Evolutionary conservation across 2,113 vertebrate genomes (phyloP).

Genomic region (Hemichromis elongatus): DNA sequence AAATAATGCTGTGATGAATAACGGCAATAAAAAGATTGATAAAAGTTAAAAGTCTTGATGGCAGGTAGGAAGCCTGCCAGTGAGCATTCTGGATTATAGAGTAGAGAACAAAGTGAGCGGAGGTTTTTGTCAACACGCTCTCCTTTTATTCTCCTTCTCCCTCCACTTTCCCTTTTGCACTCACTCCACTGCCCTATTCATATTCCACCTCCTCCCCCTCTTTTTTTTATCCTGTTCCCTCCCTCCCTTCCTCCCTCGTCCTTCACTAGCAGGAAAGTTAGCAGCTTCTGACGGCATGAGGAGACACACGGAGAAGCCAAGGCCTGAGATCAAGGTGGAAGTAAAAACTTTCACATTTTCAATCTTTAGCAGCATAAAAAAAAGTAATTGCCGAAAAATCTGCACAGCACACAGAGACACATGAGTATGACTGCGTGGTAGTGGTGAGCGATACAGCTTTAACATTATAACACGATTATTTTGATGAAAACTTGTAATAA

Average conservation of each 20-base stretch:
- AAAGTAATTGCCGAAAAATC: not conserved
- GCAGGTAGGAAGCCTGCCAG: constrained; percentile 15
- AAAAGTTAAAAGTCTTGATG: constrained; percentile 33
- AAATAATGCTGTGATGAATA: not conserved
- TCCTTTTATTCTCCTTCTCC: constrained; percentile 47
- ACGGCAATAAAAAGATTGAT: not conserved
- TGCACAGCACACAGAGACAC: not conserved
- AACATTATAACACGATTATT: not conserved
- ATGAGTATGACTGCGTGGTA: constrained; percentile 17
- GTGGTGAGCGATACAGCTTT: not conserved
- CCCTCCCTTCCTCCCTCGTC: constrained; percentile 34
- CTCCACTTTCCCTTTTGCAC: constrained; percentile 50
- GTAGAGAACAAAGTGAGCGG: constrained; percentile 35
- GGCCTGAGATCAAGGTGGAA: constrained; percentile 1
- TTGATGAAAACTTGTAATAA: not conserved
- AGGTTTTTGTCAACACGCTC: constrained; percentile 55
- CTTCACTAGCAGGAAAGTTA: constrained; percentile 57
- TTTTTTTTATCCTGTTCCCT: not conserved
- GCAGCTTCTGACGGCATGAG: constrained; percentile 31
- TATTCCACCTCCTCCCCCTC: constrained; percentile 42
- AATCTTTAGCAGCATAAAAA: not conserved
- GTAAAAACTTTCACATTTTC: not conserved
- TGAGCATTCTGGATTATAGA: constrained; percentile 37
- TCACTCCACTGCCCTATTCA: constrained; percentile 62
- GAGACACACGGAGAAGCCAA: not conserved